These are phyloP conservation scores for Leuctra nigra DNA, from an alignment of 2,888 invertebrate species.

Conservation along the genomic window DNA sequence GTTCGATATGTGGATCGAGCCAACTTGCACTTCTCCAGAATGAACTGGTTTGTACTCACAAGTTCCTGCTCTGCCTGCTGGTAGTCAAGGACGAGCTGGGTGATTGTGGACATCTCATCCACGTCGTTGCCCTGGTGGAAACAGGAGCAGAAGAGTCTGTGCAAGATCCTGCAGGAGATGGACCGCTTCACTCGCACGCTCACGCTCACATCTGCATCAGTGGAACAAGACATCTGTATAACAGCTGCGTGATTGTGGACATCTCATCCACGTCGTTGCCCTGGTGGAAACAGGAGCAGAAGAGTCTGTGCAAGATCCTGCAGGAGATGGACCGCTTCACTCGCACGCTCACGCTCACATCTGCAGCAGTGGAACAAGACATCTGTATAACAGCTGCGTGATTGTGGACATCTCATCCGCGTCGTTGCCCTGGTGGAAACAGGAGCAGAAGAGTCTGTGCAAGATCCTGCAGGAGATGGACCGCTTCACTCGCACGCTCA, in stretches of 20 bases:
- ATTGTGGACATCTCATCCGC: slow-evolving; percentile 52
- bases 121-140: slow-evolving; percentile 56
- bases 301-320: slow-evolving; percentile 61
- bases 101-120: slow-evolving; percentile 51
- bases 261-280: slow-evolving; percentile 50
- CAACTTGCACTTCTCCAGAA: too few species aligned
- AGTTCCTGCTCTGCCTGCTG: slow-evolving; percentile 58
- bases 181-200: slow-evolving; percentile 56
- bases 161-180: slow-evolving; percentile 62
- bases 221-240: too few species aligned
- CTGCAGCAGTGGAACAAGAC: too few species aligned
- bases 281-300: slow-evolving; percentile 65
- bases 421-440: slow-evolving; percentile 56
- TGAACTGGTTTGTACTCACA: too few species aligned
- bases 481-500: slow-evolving; percentile 56
- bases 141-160: slow-evolving; percentile 64
- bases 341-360: slow-evolving; percentile 63
- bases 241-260: slow-evolving; percentile 51
- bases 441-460: slow-evolving; percentile 64
- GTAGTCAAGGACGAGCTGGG: slow-evolving; percentile 53
- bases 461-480: slow-evolving; percentile 62
- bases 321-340: slow-evolving; percentile 57
- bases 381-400: too few species aligned
- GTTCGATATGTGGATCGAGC: too few species aligned
- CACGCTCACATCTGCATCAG: slow-evolving; percentile 63